phyloP scores from a whole-genome alignment of 1,140 invertebrate species.

The Arctopsyche grandis region DNA sequence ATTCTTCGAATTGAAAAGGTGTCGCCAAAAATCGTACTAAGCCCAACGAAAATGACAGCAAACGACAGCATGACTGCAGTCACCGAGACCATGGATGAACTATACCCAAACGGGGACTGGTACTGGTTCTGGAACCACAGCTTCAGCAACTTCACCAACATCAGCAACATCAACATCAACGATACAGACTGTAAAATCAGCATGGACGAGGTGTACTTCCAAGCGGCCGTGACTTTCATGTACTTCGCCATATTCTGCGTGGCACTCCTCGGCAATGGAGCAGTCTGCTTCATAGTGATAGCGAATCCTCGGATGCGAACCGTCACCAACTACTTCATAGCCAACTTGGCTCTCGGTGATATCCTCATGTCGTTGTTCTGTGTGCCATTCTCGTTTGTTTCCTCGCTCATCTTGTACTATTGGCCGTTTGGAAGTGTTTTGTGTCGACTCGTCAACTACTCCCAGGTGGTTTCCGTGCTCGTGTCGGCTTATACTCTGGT shows the following conservation, averaged over 20 bases:
- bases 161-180: too few relatives aligned
- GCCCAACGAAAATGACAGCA: neutral
- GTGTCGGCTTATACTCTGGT: slow-evolving; percentile 83
- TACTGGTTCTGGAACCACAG: too few relatives aligned
- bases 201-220: slow-evolving; percentile 32
- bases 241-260: slow-evolving; percentile 76
- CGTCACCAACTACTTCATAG: slow-evolving; percentile 83
- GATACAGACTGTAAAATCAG: too few relatives aligned
- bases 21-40: neutral
- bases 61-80: too few relatives aligned
- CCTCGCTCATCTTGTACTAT: slow-evolving; percentile 71
- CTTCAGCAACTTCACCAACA: too few relatives aligned
- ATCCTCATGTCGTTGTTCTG: slow-evolving; percentile 81
- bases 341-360: slow-evolving; percentile 81
- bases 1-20: neutral
- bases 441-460: slow-evolving; percentile 77
- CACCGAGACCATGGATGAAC: too few relatives aligned
- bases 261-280: slow-evolving; percentile 76
- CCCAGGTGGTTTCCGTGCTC: slow-evolving; percentile 77
- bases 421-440: slow-evolving; percentile 81
- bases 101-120: too few relatives aligned
- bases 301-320: slow-evolving; percentile 78
- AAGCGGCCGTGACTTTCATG: slow-evolving; percentile 68
- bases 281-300: slow-evolving; percentile 80
- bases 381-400: slow-evolving; percentile 81